Evolutionary conservation across 1,140 invertebrate species (phyloP), one percentile per base, ranked within the genome.

Genomic region (Thaumatotibia leucotreta): DNA sequence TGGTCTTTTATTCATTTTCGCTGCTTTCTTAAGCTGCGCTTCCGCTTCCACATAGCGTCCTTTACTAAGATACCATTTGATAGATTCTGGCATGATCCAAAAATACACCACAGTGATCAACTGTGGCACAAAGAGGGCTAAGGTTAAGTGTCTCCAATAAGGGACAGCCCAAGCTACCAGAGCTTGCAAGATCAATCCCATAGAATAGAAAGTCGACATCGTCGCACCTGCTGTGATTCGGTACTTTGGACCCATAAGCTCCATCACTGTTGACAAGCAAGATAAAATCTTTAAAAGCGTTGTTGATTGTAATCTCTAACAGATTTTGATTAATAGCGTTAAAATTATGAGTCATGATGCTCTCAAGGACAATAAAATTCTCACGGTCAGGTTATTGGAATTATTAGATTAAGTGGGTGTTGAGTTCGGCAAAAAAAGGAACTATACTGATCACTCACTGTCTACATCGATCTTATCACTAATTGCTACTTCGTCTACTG

Each of bases 1-100:
- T 22, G 90, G 73, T 23, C 79, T 76, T 11, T 93, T 92, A 72
- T 97, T 97, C 1, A 94, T 92, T 68, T 87, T 91, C 1, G 95
- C 94, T 11, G 93, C 94, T 72, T 92, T 92, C 1, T 92, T 88
- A 4, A 95, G 82, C 11, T 95, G 92, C n/a, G 80, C 81, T 62
- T 92, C 92, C n/a, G 94, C 94, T 70, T 95, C 92, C 1, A 94
- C 91, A 64, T 93, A 93, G 64, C 93, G 93, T 2, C 94, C 93
- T 65, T 95, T 94, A n/a, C 94, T 94, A 64, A 97, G 83, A n/a
- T 97, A 92, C 96, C 96, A 97, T 66, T 96, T 88, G 4, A 94
- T 88, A n/a, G 94, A 95, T 83, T 95, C 94, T 1, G 93, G 91
- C 20, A 94, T 77, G 22, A 94, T 79, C 85, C 93, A 93, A 33